Base-by-base conservation (phyloP, 1,140 invertebrate species). In the Cyrtorhinus lividipennis region DNA sequence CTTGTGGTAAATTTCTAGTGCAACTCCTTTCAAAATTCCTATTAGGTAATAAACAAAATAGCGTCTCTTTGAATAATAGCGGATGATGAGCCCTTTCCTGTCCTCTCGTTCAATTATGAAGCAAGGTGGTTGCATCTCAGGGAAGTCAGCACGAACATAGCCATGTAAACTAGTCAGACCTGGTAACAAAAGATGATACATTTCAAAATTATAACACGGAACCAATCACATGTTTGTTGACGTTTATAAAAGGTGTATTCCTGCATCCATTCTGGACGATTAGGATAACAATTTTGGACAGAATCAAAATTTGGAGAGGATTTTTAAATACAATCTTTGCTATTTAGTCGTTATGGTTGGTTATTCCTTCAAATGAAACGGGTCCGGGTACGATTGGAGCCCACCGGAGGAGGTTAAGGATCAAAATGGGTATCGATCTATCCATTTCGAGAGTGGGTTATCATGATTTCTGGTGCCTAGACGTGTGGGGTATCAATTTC, bases 101-200 rank as follows among this genome's bases (percentile, higher is more conserved):
- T 89, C 91, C 74, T 98, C 95, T 70, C 94, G 92, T 73, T 96
- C 92, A 70, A 93, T 95, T 67, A 95, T 95, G 72, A 97, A 97
- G 61, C 91, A 95, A 0, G 95, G 95, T 0, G 95, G 92, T 65
- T 84, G 75, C 82, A 95, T 87, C 68, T 90, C 80, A 0, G 94
- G 93, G 73, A 97, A 98, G 24, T 92, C 95, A 75, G 96, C 94
- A 74, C 93, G 93, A 1, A 98, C 77, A 73, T 98, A 98, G 73
- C 98, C 94, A 73, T 98, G 95, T 25, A 98, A 79, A 77, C 97
- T 98, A 75, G 97, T 94, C 67, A 98, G 75, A 23, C 77, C 76
- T 78, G n/a, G n/a, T n/a, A n/a, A 62, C 30, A 15, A 10, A 23
- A 15, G 20, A 30, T 20, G 10, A 15, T 24, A 12, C 59, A 24